Evolutionary conservation across 2,113 vertebrate species (phyloP).

Genomic region (Erpornis zantholeuca): DNA sequence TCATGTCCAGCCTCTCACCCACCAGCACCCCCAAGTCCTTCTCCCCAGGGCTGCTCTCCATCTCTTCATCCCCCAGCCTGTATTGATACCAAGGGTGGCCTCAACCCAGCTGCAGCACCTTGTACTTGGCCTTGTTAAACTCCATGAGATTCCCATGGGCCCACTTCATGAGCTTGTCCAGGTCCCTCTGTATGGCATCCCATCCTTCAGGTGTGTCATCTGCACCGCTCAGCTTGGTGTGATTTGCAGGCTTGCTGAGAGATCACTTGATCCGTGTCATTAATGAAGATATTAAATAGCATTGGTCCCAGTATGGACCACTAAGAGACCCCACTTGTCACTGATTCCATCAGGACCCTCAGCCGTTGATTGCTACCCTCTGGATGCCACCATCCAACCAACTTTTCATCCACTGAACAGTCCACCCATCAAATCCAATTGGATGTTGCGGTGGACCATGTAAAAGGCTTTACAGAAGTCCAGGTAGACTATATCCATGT

Average conservation of each 20-base stretch:
- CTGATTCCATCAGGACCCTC: background rate
- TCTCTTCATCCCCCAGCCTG: background rate
- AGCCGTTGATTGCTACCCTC: fast-evolving
- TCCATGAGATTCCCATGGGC: background rate
- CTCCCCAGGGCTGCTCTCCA: fast-evolving
- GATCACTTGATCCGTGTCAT: background rate
- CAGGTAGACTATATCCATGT: background rate
- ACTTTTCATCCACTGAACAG: background rate
- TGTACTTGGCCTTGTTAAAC: background rate
- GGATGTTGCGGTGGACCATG: too few species aligned
- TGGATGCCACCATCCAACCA: background rate
- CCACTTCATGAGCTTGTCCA: background rate
- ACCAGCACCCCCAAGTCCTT: background rate
- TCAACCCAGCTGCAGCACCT: fast-evolving
- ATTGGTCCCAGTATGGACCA: background rate
- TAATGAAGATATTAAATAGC: background rate
- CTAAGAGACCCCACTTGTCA: too few species aligned
- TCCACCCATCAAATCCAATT: background rate
- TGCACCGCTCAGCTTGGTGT: too few species aligned
- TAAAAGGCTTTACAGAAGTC: background rate
- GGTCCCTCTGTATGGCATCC: background rate
- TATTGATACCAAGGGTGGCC: fast-evolving
- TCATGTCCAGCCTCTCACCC: background rate
- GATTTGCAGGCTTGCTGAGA: background rate
- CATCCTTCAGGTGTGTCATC: background rate